Conservation (phyloP, 2,888 invertebrate genomes). For the Pristionchus mayeri region DNA sequence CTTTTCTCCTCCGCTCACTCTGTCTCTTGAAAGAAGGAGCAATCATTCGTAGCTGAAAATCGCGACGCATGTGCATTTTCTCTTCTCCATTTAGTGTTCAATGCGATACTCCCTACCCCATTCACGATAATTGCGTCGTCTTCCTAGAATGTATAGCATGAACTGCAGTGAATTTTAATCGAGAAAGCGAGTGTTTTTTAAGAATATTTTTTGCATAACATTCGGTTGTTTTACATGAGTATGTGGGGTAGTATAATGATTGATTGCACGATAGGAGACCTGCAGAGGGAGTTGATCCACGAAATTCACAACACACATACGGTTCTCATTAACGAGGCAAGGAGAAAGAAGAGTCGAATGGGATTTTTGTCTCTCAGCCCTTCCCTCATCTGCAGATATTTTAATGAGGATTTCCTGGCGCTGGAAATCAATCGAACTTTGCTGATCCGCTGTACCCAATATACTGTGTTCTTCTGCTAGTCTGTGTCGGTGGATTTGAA, state of each 20-base stretch:
- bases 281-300: no score
- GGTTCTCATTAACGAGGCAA: conserved; percentile 30
- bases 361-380: not conserved
- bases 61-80: not conserved
- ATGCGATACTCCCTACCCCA: not conserved
- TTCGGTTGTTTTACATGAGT: no score
- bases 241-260: not conserved
- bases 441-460: no score
- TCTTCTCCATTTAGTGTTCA: conserved; percentile 24
- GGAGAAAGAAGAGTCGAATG: not conserved
- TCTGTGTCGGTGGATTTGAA: not conserved
- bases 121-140: not conserved
- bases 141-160: not conserved
- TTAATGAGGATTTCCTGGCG: conserved; percentile 1
- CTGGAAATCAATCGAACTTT: no score
- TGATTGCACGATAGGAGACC: not conserved
- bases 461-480: no score
- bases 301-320: conserved; percentile 6
- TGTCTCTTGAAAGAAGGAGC: not conserved
- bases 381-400: not conserved
- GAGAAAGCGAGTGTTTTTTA: no score
- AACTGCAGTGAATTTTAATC: no score
- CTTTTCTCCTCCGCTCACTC: not conserved
- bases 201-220: no score
- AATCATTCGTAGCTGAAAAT: conserved; percentile 3